A percentile compares a stretch with the other conserved stretches of the same genome.
Conservation (phyloP, 1,140 invertebrate species). For the Chrysoperla carnea region DNA sequence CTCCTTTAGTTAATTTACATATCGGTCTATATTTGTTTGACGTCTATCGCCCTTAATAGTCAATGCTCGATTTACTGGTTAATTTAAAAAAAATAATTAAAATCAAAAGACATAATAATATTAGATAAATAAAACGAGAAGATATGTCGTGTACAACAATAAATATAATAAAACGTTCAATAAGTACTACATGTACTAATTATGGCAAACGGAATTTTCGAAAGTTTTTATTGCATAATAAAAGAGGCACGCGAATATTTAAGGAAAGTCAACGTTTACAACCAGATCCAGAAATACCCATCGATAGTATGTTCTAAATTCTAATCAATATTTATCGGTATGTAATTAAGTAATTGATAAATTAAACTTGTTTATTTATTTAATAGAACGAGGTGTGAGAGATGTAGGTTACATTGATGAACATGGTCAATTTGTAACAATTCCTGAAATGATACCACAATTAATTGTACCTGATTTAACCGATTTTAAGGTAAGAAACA, state of each 20-base stretch:
- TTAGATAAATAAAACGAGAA: too few relatives aligned
- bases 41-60: not conserved
- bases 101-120: too few relatives aligned
- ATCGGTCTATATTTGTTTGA: too few relatives aligned
- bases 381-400: slow-evolving; percentile 42
- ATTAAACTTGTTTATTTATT: slow-evolving; percentile 10
- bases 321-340: slow-evolving; percentile 2
- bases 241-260: slow-evolving; percentile 46
- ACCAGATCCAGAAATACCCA: slow-evolving; percentile 36
- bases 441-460: slow-evolving; percentile 86
- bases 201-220: slow-evolving; percentile 61
- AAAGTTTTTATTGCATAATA: slow-evolving; percentile 54
- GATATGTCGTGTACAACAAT: slow-evolving; percentile 7
- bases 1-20: too few relatives aligned
- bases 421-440: slow-evolving; percentile 34
- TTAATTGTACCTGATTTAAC: slow-evolving; percentile 79
- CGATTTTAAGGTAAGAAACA: slow-evolving; percentile 38
- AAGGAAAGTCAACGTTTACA: slow-evolving; percentile 36
- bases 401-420: slow-evolving; percentile 32
- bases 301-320: slow-evolving; percentile 31
- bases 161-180: slow-evolving; percentile 23
- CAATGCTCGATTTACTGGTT: slow-evolving; percentile 12
- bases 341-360: not conserved
- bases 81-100: too few relatives aligned
- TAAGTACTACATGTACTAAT: slow-evolving; percentile 34